Evolutionary conservation across 23 tunicate species (phyloP).

Genomic region (Pegea sp.): DNA sequence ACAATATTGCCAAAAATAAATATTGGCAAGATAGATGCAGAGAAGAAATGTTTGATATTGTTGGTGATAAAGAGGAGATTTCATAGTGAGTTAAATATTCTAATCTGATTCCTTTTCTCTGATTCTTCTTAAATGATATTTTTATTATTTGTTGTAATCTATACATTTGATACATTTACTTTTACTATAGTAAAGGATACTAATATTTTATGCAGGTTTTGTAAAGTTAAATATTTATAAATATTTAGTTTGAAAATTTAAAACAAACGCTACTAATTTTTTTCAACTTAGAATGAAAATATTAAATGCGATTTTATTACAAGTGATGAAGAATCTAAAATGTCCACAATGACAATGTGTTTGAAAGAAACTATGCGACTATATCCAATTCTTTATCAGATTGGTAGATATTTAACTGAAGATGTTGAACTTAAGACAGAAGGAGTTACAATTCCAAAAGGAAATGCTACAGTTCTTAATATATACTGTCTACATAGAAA

Average conservation of each 20-base stretch:
- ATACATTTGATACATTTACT: too few relatives aligned
- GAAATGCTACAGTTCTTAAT: slow-evolving; percentile 8
- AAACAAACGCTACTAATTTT: neutral
- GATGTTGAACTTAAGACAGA: slow-evolving; percentile 6
- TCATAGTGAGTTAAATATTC: slow-evolving; percentile 22
- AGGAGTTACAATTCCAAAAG: slow-evolving; percentile 5
- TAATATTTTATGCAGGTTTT: too few relatives aligned
- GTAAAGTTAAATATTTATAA: too few relatives aligned
- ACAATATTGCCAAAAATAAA: slow-evolving; percentile 8
- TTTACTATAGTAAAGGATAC: too few relatives aligned
- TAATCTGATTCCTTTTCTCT: neutral
- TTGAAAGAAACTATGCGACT: slow-evolving; percentile 18
- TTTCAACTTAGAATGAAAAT: too few relatives aligned
- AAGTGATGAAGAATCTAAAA: neutral
- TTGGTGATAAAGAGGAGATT: slow-evolving; percentile 15
- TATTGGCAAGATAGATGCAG: slow-evolving; percentile 18
- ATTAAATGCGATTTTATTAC: too few relatives aligned
- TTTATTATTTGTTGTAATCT: too few relatives aligned
- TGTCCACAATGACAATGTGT: slow-evolving; percentile 10
- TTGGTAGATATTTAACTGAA: slow-evolving; percentile 6
- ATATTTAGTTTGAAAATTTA: neutral
- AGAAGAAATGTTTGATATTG: slow-evolving; percentile 10
- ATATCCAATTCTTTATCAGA: slow-evolving; percentile 6
- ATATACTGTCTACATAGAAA: slow-evolving; percentile 9
- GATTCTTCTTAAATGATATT: neutral